Percentiles rank a stretch among this genome's conserved stretches.
Evolutionary conservation across 2,888 invertebrate genomes (phyloP).

Genomic region (Unio pictorum): DNA sequence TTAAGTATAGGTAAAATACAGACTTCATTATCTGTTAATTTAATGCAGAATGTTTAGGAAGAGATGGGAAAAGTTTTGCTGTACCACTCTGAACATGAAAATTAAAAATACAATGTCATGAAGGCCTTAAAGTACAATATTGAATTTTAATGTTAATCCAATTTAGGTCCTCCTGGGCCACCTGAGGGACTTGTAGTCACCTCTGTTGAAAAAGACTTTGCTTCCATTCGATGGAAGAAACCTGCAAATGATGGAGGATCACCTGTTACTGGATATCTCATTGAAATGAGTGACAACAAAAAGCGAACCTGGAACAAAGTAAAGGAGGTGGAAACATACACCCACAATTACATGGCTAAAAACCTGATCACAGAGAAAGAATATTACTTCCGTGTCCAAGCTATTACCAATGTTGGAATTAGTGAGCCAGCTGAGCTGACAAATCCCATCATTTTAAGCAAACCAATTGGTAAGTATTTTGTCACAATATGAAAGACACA

Average conservation of each 20-base stretch:
- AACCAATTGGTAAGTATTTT: conserved; percentile 78
- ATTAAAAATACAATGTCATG: too few species aligned
- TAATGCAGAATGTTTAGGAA: too few species aligned
- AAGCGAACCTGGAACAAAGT: conserved; percentile 46
- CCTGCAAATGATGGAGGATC: conserved; percentile 67
- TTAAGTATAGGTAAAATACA: too few species aligned
- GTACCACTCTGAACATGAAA: too few species aligned
- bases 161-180: conserved; percentile 51
- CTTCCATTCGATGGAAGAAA: conserved; percentile 66
- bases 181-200: conserved; percentile 55
- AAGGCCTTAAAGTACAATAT: too few species aligned
- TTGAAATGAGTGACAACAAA: conserved; percentile 57
- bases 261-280: conserved; percentile 53
- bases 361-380: conserved; percentile 63
- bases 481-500: background rate
- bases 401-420: conserved; percentile 64
- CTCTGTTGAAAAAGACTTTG: conserved; percentile 48
- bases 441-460: conserved; percentile 55
- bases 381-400: conserved; percentile 68
- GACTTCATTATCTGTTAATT: too few species aligned
- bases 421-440: conserved; percentile 52
- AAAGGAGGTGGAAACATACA: conserved; percentile 42
- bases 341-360: conserved; percentile 34
- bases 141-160: too few species aligned
- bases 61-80: too few species aligned